Evolutionary conservation across 2,113 vertebrate genomes (phyloP), one percentile per base, ranked within the genome.

Genomic region (Gallinago media): DNA sequence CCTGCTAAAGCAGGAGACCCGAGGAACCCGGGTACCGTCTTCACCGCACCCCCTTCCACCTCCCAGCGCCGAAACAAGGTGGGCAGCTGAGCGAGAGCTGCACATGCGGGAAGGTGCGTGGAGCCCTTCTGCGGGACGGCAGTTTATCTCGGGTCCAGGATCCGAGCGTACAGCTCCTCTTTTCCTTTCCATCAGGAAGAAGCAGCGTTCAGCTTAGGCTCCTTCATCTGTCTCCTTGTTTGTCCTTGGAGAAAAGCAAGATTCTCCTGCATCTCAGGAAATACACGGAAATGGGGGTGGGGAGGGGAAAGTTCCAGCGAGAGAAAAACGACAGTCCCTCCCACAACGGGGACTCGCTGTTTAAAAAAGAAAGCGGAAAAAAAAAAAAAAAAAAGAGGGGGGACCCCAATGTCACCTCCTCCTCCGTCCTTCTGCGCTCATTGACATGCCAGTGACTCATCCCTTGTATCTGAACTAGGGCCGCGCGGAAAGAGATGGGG

Each of bases 51-150:
- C 9, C 22, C 34, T 36, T 42, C 17, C 47, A 50, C 25, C 47
- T 46, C 38, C 46, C 44, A 19, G 47, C 47, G 34, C 61, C 26
- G 11, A 82, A 75, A 58, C 8, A 17, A 7, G 2, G 2, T 4
- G 29, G 42, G 27, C 7, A 5, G 22, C 65, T 70, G 74, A 56
- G 46, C 1, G 2, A 78, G 42, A 34, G 9, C 4, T 8, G 14
- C 22, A 27, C 22, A 0, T 3, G 46, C 0, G 1, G 56, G 66
- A 78, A 66, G n/a, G 13, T 8, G 63, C 0, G 1, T 1, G 4
- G 31, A 40, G 50, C n/a, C 63, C 23, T 49, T 50, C 34, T 18
- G 29, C 3, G 18, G 22, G 31, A 27, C 44, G 55, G 54, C 18
- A 2, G 22, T 12, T 55, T 9, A 11, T 11, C 50, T 36, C 8